Percentiles rank a stretch among this genome's conserved stretches.
These are phyloP conservation scores for Ips nitidus DNA, from an alignment of 1,140 invertebrate species.

Conservation along the genomic window DNA sequence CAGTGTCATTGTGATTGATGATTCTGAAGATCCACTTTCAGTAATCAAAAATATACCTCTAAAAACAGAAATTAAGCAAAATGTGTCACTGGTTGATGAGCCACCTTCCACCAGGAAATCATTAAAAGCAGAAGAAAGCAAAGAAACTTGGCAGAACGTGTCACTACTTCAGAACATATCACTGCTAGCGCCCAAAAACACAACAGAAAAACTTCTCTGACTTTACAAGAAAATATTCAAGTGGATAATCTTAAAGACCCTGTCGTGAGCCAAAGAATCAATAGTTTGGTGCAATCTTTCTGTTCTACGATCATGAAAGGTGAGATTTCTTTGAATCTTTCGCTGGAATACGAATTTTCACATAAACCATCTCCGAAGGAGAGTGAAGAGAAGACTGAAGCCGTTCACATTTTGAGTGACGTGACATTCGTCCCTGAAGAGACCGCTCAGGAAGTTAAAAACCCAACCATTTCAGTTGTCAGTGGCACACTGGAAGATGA, in stretches of 20 bases:
- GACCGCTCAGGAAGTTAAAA: background rate
- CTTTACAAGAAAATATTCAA: conserved; percentile 35
- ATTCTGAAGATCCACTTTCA: background rate
- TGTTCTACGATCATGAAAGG: conserved; percentile 34
- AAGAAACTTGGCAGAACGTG: background rate
- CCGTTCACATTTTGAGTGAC: conserved; percentile 14
- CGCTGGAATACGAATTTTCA: conserved; percentile 32
- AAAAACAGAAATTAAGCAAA: no score
- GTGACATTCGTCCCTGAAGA: conserved; percentile 5
- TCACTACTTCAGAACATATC: conserved; percentile 1
- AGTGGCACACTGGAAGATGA: background rate
- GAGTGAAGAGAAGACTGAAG: conserved; percentile 9
- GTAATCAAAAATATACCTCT: no score
- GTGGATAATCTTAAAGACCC: conserved; percentile 29
- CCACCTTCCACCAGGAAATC: background rate
- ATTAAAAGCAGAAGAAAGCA: background rate
- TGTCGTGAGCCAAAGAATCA: conserved; percentile 28
- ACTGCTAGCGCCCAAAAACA: conserved; percentile 11
- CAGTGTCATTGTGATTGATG: conserved; percentile 3
- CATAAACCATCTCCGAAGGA: conserved; percentile 1
- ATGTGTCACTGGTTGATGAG: no score
- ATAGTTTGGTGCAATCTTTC: conserved; percentile 30
- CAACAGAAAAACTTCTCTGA: conserved; percentile 31
- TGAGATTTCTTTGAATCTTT: conserved; percentile 36
- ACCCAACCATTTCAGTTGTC: background rate